Evolutionary conservation across 2,888 invertebrate species (phyloP).

Genomic region (Athalia circularis): DNA sequence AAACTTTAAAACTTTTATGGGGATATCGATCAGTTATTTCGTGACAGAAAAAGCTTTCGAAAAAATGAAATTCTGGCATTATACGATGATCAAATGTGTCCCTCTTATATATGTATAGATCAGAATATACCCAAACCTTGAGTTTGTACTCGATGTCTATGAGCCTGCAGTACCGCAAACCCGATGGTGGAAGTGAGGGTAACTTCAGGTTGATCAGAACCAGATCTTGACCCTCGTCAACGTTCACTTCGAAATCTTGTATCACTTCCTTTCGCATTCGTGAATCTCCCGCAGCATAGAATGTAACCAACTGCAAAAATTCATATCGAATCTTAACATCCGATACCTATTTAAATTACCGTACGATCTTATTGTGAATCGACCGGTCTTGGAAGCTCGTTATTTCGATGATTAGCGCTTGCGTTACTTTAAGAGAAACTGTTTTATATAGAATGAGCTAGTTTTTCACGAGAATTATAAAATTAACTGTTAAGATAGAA

Average conservation of each 20-base stretch:
- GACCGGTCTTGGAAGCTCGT: background rate
- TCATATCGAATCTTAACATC: background rate
- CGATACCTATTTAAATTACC: background rate
- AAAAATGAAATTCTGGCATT: background rate
- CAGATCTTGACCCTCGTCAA: conserved; percentile 36
- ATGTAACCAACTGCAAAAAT: conserved; percentile 35
- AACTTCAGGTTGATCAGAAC: conserved; percentile 35
- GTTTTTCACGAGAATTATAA: no score
- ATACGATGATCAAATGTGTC: background rate
- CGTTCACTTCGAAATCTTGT: conserved; percentile 41
- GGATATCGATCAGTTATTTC: background rate
- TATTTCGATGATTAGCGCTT: background rate
- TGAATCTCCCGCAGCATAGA: conserved; percentile 26
- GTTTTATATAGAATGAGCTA: no score
- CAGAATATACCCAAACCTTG: conserved; percentile 23
- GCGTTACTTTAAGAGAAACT: no score
- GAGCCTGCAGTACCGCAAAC: conserved; percentile 30
- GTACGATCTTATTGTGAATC: background rate
- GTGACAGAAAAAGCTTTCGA: background rate
- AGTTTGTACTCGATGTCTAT: conserved; percentile 42
- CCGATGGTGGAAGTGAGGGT: conserved; percentile 43
- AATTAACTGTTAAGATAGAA: no score
- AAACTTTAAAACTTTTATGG: background rate
- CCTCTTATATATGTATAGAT: no score
- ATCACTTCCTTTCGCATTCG: conserved; percentile 42